These are phyloP conservation scores for Aphaenogaster ashmeadi DNA, from an alignment of 1,140 invertebrate genomes.

Conservation along the genomic window DNA sequence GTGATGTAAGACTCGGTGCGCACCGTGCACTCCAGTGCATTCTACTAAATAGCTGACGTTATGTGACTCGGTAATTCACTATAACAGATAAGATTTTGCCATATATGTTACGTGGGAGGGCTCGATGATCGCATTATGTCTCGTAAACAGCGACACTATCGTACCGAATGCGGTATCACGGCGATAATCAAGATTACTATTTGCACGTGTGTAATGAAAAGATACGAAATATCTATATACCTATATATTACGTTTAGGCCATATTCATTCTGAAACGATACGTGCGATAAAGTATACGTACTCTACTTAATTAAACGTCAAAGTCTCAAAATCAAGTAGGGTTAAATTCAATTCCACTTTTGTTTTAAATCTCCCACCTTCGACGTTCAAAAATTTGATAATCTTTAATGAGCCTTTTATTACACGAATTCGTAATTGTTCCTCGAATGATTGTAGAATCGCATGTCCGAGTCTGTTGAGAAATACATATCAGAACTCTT, in stretches of 20 bases:
- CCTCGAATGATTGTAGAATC: neutral
- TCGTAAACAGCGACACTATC: slow-evolving; percentile 28
- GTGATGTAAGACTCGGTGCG: neutral
- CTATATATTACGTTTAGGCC: neutral
- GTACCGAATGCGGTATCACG: neutral
- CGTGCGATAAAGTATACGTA: neutral
- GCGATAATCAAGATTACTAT: slow-evolving; percentile 48
- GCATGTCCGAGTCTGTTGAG: neutral
- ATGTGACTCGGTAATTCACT: slow-evolving; percentile 40
- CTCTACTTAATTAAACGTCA: neutral
- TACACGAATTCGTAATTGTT: neutral
- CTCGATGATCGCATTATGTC: slow-evolving; percentile 13
- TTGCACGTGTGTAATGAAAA: slow-evolving; percentile 14
- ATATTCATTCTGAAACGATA: neutral
- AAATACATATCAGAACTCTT: neutral
- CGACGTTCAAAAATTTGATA: neutral
- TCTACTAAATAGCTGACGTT: slow-evolving; percentile 32
- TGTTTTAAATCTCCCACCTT: neutral
- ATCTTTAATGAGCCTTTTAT: neutral
- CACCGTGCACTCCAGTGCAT: neutral
- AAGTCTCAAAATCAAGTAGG: neutral
- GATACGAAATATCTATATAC: slow-evolving; percentile 13
- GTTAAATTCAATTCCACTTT: neutral
- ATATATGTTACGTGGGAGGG: slow-evolving; percentile 49
- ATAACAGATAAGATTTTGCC: slow-evolving; percentile 49